Evolutionary conservation across 1,140 invertebrate genomes (phyloP), one percentile per base, ranked within the genome.

Genomic region (Magallana ariakensis): DNA sequence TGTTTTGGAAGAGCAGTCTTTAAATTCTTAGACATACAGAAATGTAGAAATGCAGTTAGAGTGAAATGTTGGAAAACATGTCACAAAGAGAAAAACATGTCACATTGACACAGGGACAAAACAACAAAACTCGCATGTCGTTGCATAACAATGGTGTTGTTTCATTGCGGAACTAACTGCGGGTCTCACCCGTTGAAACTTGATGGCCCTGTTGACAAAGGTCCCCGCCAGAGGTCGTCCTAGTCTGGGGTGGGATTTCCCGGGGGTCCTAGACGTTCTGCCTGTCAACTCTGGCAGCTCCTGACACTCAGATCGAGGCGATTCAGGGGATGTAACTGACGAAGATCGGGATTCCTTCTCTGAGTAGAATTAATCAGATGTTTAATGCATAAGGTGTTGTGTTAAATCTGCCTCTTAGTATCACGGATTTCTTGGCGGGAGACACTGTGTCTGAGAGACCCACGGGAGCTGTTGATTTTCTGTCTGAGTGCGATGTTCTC

Each of bases 91-190:
- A 19, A 26, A 75, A 75, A 75, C 10, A 75, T 75, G 22, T 75
- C 66, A 75, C 19, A 75, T 33, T 19, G 15, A 60, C n/a, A n/a
- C 15, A 60, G 15, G 15, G 58, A 60, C 15, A 60, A 60, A 60
- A 60, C n/a, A 75, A 19, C 22, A 19, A 19, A 75, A 75, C 19
- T 75, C 33, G 66, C 66, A 26, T 75, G 66, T 75, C 22, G 66
- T 75, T 75, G 66, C 66, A 75, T 75, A 75, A 75, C 19, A 75
- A 26, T 75, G 15, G 58, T 26, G 66, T 75, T 75, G 66, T 75
- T 75, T 75, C 66, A 75, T 33, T 75, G 11, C 22, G 13, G 33
- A 75, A 75, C 22, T 75, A 33, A 75, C 22, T 26, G 22, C 22
- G 9, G 66, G 66, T 22, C 19, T 26, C 19, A 26, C 22, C 66